Evolutionary conservation across 2,888 invertebrate species (phyloP).

Genomic region (Melanchra persicariae): DNA sequence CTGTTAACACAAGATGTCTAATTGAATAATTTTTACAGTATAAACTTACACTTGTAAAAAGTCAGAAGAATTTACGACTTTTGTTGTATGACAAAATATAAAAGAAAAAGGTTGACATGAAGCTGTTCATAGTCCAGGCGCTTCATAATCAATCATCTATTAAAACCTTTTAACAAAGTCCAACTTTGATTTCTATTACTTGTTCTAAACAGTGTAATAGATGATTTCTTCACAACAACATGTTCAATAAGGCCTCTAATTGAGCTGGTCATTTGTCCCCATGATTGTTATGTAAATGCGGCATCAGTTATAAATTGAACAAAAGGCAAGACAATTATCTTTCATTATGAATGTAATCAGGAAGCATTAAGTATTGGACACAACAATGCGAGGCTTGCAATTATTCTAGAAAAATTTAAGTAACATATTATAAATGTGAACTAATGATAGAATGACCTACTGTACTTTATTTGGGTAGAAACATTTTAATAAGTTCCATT

Average conservation of each 20-base stretch:
- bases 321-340: constrained; percentile 62
- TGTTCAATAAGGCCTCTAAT: constrained; percentile 47
- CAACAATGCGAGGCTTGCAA: constrained; percentile 31
- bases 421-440: background rate
- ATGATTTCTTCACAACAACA: constrained; percentile 25
- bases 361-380: constrained; percentile 35
- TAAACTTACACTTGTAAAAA: background rate
- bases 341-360: constrained; percentile 52
- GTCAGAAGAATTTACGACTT: background rate
- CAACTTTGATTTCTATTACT: constrained; percentile 17
- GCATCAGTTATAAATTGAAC: constrained; percentile 50
- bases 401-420: constrained; percentile 5
- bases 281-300: constrained; percentile 61
- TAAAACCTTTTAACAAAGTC: constrained; percentile 21
- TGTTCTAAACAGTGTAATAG: background rate
- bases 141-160: background rate
- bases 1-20: background rate
- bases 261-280: constrained; percentile 41
- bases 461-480: background rate
- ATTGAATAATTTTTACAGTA: background rate
- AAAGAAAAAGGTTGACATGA: constrained; percentile 1
- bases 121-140: background rate
- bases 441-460: background rate
- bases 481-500: background rate
- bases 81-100: background rate